These are phyloP conservation scores for Galaxea fascicularis DNA, from an alignment of 92 coral and sea anemone genomes.

Conservation along the genomic window DNA sequence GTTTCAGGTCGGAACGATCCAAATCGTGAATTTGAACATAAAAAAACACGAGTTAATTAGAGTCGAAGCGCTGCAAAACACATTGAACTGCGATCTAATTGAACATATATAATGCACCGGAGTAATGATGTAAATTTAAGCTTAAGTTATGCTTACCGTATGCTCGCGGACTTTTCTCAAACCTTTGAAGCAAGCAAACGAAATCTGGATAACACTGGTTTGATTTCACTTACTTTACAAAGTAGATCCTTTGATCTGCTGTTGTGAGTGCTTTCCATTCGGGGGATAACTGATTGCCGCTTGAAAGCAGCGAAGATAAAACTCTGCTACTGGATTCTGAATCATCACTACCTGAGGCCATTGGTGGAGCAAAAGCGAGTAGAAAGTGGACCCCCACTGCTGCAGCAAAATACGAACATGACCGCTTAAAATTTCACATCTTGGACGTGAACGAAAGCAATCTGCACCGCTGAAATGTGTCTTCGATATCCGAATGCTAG, in stretches of 20 bases:
- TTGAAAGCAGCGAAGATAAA: slow-evolving; percentile 11
- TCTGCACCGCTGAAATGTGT: neutral
- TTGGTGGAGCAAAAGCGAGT: slow-evolving; percentile 14
- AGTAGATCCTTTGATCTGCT: slow-evolving; percentile 64
- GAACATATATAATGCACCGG: neutral
- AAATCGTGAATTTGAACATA: neutral
- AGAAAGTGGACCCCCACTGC: neutral
- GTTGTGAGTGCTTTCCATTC: slow-evolving; percentile 68
- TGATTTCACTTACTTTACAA: slow-evolving; percentile 66
- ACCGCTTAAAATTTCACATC: neutral
- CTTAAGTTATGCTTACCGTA: too few species aligned
- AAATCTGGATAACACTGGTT: neutral
- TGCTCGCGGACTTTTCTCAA: neutral
- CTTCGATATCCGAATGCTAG: neutral
- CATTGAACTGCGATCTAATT: neutral
- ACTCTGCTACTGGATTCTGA: neutral
- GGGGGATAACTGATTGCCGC: slow-evolving; percentile 30
- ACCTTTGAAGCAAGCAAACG: neutral
- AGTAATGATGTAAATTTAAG: neutral
- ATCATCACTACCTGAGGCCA: slow-evolving; percentile 26
- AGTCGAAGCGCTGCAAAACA: neutral
- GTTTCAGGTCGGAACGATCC: neutral
- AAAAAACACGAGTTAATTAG: neutral
- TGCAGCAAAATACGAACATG: slow-evolving; percentile 17
- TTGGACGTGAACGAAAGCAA: neutral